phyloP scores from a whole-genome alignment of 2,888 invertebrate genomes.

The Drosophila fungiperda region DNA sequence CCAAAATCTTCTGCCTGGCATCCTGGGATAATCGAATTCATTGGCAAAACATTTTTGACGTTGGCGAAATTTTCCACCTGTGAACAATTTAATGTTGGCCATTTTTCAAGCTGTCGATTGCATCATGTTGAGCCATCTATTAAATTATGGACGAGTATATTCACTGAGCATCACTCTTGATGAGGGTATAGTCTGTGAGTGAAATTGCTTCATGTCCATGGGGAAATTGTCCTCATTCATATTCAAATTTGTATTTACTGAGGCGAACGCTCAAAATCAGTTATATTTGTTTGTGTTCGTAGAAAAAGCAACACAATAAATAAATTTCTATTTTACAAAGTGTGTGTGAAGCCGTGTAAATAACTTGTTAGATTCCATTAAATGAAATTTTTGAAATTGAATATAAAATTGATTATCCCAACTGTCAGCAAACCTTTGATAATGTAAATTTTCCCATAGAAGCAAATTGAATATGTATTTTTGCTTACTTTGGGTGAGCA shows the following conservation, averaged over 20 bases:
- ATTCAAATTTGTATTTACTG: conserved; percentile 23
- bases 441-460: background rate
- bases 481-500: background rate
- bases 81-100: conserved; percentile 57
- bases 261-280: conserved; percentile 1
- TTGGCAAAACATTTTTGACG: conserved; percentile 63
- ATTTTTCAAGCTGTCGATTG: conserved; percentile 75
- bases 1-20: conserved; percentile 4
- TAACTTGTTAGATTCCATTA: background rate
- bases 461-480: background rate
- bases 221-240: conserved; percentile 16
- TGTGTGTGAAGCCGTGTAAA: background rate
- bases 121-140: conserved; percentile 54
- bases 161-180: conserved; percentile 22
- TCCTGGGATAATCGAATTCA: conserved; percentile 65
- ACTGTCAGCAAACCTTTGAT: background rate
- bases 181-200: conserved; percentile 18
- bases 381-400: background rate
- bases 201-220: conserved; percentile 1
- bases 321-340: background rate
- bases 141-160: conserved; percentile 65
- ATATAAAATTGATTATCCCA: background rate
- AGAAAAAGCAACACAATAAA: background rate
- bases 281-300: background rate
- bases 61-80: conserved; percentile 51